Base-by-base conservation (phyloP, 2,113 vertebrate genomes). In the Calyptomena viridis region DNA sequence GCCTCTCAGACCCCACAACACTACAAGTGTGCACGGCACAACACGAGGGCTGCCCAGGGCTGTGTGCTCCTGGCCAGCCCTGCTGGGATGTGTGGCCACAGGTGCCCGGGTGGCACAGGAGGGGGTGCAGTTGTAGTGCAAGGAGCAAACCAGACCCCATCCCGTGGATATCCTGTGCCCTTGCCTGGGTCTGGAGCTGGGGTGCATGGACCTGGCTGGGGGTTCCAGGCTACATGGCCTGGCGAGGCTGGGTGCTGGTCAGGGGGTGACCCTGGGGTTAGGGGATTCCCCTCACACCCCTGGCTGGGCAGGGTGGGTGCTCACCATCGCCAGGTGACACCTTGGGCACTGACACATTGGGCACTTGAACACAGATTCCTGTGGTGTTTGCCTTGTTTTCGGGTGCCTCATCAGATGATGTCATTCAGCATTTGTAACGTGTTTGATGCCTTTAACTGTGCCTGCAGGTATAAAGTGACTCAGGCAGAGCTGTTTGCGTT, bases 401-500 rank as follows among this genome's bases (percentile, higher is more conserved):
- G 11, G 20, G 60, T 64, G 56, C 44, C 44, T 49, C 2, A 1
- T 87, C 44, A 27, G 52, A 7, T 71, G 64, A 31, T 35, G 37
- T 47, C 30, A 5, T 81, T 86, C 23, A 1, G 3, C 8, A 67
- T 14, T 96, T 40, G 56, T 92, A 47, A 94, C 71, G 49, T 3
- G 40, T 78, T 76, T 60, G 83, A 12, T 84, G 47, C 59, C 78
- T 90, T 59, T 78, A 23, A 87, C 93, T 93, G 56, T 87, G 11
- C 59, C 82, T 40, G 21, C 96, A 99, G 99, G 96, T 99, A 99
- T 49, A 98, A 99, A 94, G 99, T 99, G 97, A 99, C 99, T 28
- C 99, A 99, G 98, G 99, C 99, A 91, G 99, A 99, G 98, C 98
- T 99, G 67, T 99, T 99, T 58, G 99, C 99, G 4, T 96, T 99